Evolutionary conservation across 2,113 vertebrate species (phyloP), one percentile per base, ranked within the genome.

Genomic region (Bos indicus): DNA sequence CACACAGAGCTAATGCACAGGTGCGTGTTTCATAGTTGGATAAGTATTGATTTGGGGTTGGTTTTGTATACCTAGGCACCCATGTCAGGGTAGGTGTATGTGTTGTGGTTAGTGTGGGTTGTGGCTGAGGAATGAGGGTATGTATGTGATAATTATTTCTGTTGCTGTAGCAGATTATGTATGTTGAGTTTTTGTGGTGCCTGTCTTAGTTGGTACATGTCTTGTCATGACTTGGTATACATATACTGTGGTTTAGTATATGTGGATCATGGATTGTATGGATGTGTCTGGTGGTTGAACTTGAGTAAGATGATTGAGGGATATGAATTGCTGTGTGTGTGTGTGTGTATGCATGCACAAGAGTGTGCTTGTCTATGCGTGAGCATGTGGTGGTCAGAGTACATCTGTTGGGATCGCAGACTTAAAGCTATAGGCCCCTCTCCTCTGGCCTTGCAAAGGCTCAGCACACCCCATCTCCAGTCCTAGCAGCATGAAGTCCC

Each of bases 401-500:
- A 51, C 48, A 14, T 25, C 52, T 77, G 13, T 56, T 19, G 26
- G 19, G 54, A 77, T 52, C 30, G 7, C 25, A 26, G 57, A 56
- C 19, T 25, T 4, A 1, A 46, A 93, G 71, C 48, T 57, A 5
- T 28, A 26, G 51, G 51, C 40, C 62, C 21, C n/a, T 56, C 36
- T 88, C 28, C 57, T 89, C 85, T 51, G 43, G 78, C 40, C 80
- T 28, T n/a, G 89, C 0, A 67, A 88, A 94, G 86, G 83, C 80
- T 74, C 80, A 88, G 25, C 62, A 78, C 84, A 87, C 33, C 93
- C 59, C 51, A 92, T 33, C 28, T 51, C 36, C 11, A 19, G 60
- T 33, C 59, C 57, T 59, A 48, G 59, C 97, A 91, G 95, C 15
- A 0, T 87, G 94, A 98, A 91, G 93, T 90, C 86, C 86, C 93